These are phyloP conservation scores for Neomicropteryx cornuta DNA, from an alignment of 1,140 invertebrate genomes.

Conservation along the genomic window DNA sequence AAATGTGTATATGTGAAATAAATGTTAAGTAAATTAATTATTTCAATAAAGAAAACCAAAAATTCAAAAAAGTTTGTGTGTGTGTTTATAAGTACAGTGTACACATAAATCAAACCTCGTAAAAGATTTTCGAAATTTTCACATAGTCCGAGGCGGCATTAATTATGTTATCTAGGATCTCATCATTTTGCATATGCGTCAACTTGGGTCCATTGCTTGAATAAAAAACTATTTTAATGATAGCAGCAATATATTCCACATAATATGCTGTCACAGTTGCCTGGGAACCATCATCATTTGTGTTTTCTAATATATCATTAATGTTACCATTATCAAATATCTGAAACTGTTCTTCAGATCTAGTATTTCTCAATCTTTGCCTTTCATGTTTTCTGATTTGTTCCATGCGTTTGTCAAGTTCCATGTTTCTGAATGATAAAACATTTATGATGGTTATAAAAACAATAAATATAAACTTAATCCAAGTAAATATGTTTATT, in stretches of 20 bases:
- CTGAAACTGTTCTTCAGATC: no score
- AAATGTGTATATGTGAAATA: no score
- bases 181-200: neutral
- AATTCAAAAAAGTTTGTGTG: no score
- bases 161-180: neutral
- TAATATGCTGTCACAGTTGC: no score
- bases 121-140: conserved; percentile 6
- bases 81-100: no score
- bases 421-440: conserved; percentile 10
- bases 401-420: conserved; percentile 17
- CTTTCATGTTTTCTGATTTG: neutral
- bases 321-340: no score
- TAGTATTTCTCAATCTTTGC: conserved; percentile 18
- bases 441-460: no score
- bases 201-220: neutral
- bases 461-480: neutral
- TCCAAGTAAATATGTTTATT: neutral
- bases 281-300: no score
- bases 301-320: no score
- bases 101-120: no score
- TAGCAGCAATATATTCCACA: conserved; percentile 25
- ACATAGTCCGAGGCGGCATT: neutral
- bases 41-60: no score
- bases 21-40: no score
- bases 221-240: conserved; percentile 25